A percentile compares a stretch with the other conserved stretches of the same genome.
phyloP scores from a whole-genome alignment of 1,140 invertebrate species.

The Hylaeus anthracinus region DNA sequence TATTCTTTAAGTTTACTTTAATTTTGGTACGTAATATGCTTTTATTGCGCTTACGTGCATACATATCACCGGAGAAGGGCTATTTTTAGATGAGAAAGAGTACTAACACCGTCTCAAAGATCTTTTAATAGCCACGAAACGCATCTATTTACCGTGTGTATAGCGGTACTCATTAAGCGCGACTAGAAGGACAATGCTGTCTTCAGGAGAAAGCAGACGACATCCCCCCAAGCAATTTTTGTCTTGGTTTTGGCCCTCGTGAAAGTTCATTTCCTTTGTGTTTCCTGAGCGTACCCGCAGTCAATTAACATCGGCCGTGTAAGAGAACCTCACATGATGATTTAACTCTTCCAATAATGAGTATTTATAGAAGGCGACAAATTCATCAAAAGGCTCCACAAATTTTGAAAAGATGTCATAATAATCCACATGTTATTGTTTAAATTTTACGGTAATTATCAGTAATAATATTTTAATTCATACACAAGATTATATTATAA shows the following conservation, averaged over 20 bases:
- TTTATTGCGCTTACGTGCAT: not conserved
- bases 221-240: constrained; percentile 38
- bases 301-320: constrained; percentile 35
- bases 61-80: not conserved
- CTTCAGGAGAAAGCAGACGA: constrained; percentile 20
- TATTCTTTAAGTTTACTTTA: too few species aligned
- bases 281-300: constrained; percentile 11
- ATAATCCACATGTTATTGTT: too few species aligned
- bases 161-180: constrained; percentile 18
- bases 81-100: not conserved
- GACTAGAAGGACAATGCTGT: constrained; percentile 37
- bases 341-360: constrained; percentile 59
- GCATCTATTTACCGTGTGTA: constrained; percentile 12
- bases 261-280: constrained; percentile 62
- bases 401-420: constrained; percentile 36
- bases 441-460: too few species aligned
- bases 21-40: not conserved
- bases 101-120: not conserved
- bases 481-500: too few species aligned
- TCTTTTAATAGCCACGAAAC: constrained; percentile 3
- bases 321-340: constrained; percentile 40
- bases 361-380: constrained; percentile 27
- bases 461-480: too few species aligned
- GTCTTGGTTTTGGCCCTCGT: constrained; percentile 37
- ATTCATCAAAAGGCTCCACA: constrained; percentile 9